Percentiles rank a stretch among this genome's conserved stretches.
These are phyloP conservation scores for Tetranychus piercei DNA, from an alignment of 2,888 invertebrate species.

Conservation along the genomic window DNA sequence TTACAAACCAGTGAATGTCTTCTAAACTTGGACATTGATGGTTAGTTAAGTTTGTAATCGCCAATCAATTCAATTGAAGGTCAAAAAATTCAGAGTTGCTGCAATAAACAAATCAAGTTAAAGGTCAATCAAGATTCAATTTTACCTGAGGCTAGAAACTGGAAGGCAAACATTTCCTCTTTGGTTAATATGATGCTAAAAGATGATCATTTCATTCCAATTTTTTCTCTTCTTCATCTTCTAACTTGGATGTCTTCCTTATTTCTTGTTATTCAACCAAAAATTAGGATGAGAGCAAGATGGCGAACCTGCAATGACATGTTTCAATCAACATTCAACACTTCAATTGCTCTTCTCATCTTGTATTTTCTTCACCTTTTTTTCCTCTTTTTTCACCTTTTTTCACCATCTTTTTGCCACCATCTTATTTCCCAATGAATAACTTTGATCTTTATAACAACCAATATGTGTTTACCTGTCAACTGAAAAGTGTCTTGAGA, in stretches of 20 bases:
- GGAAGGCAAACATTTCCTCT: background rate
- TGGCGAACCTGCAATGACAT: background rate
- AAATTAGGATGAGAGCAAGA: background rate
- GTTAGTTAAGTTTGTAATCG: background rate
- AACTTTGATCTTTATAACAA: background rate
- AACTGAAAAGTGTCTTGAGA: background rate
- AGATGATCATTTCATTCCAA: background rate
- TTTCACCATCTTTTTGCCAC: no score
- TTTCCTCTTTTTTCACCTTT: no score
- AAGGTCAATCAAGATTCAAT: background rate
- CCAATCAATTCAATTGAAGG: background rate
- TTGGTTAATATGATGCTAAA: background rate
- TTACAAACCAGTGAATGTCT: no score
- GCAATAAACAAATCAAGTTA: background rate
- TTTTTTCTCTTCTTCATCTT: background rate
- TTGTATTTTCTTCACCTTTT: no score
- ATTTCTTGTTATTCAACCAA: background rate
- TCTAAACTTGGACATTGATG: no score
- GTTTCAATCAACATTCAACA: background rate
- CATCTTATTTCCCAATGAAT: background rate
- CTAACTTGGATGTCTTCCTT: background rate
- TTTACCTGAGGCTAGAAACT: background rate
- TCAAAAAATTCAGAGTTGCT: background rate
- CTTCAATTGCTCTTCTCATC: no score
- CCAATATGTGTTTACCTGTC: background rate